Percentiles rank a stretch among this genome's conserved stretches.
phyloP scores from a whole-genome alignment of 2,113 vertebrate genomes.

The Cygnus atratus region DNA sequence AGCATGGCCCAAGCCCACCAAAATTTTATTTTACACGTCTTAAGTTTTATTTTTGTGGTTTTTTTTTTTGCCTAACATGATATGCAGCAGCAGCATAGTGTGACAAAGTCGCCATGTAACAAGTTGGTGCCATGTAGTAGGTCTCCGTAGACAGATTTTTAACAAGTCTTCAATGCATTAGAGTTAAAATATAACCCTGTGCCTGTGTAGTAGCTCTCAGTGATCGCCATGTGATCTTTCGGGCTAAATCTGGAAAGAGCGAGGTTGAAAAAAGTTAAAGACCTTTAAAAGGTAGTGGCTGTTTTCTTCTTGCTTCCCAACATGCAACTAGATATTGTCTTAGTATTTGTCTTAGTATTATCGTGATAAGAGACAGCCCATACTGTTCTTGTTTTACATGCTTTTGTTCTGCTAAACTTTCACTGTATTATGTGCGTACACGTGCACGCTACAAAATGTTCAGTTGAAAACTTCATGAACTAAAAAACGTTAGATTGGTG shows the following conservation, averaged over 20 bases:
- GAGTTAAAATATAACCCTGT: not conserved
- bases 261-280: not conserved
- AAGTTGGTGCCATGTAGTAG: rapidly evolving
- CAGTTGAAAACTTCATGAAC: not conserved
- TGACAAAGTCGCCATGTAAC: not conserved
- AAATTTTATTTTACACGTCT: not conserved
- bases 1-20: not conserved
- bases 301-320: not conserved
- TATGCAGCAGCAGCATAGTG: not conserved
- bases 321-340: not conserved
- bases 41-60: not conserved
- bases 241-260: not conserved
- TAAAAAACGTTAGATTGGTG: not conserved
- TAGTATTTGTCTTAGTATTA: not conserved
- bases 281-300: not conserved
- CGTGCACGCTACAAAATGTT: not conserved
- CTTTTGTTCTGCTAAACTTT: not conserved
- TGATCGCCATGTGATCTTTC: not conserved
- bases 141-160: not conserved
- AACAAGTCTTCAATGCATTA: not conserved
- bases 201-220: not conserved
- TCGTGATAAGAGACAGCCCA: not conserved
- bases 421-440: rapidly evolving
- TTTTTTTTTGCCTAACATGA: not conserved
- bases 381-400: not conserved